phyloP scores from a whole-genome alignment of 2,888 invertebrate species.

The Salpingus planirostris region DNA sequence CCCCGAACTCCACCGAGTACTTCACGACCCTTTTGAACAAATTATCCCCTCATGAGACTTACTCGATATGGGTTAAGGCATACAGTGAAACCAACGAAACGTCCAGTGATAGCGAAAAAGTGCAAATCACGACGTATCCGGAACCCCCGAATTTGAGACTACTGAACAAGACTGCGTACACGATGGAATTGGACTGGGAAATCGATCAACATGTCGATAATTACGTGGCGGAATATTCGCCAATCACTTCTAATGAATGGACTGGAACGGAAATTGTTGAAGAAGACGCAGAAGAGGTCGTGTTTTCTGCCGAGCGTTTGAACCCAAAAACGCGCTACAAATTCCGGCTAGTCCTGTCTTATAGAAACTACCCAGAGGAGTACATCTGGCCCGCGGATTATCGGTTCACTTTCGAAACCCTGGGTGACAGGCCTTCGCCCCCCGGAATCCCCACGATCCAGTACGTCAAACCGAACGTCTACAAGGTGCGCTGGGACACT shows the following conservation, averaged over 20 bases:
- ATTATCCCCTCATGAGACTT: slow-evolving; percentile 58
- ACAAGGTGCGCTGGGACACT: slow-evolving; percentile 74
- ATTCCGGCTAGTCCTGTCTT: slow-evolving; percentile 59
- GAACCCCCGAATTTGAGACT: slow-evolving; percentile 59
- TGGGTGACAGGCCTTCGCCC: slow-evolving; percentile 71
- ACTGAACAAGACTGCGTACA: slow-evolving; percentile 48
- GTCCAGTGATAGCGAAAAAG: slow-evolving; percentile 43
- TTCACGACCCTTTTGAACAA: slow-evolving; percentile 45
- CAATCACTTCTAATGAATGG: slow-evolving; percentile 44
- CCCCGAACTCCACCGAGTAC: slow-evolving; percentile 17
- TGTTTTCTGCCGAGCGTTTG: slow-evolving; percentile 42
- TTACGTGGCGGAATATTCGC: slow-evolving; percentile 45
- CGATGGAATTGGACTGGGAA: slow-evolving; percentile 60
- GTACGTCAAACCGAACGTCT: slow-evolving; percentile 61
- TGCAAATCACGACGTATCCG: slow-evolving; percentile 60
- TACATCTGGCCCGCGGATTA: slow-evolving; percentile 67
- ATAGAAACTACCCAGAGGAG: slow-evolving; percentile 49
- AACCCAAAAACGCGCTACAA: slow-evolving; percentile 69
- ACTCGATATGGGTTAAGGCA: slow-evolving; percentile 66
- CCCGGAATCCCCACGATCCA: slow-evolving; percentile 71
- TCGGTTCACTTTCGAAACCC: slow-evolving; percentile 65
- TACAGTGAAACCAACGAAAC: slow-evolving; percentile 59
- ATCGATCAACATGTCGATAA: slow-evolving; percentile 46
- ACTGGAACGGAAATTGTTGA: slow-evolving; percentile 25
- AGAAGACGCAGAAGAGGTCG: slow-evolving; percentile 28